Percentiles rank a stretch among this genome's conserved stretches.
These are phyloP conservation scores for Aquatica leii DNA, from an alignment of 2,888 invertebrate species.

Conservation along the genomic window DNA sequence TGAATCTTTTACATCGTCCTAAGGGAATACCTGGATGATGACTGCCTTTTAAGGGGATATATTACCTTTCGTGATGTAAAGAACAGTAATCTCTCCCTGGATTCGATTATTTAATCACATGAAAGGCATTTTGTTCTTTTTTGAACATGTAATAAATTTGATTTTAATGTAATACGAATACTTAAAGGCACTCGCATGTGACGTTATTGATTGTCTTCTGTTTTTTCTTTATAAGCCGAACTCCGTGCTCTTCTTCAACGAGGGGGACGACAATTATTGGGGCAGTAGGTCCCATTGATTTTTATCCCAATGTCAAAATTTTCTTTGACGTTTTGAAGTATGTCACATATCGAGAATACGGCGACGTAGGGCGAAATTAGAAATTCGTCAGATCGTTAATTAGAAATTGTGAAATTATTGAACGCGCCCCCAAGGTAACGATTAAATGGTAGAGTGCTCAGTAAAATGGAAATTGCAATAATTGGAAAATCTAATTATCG, in stretches of 20 bases:
- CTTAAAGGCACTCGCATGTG: conserved; percentile 28
- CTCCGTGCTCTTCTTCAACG: background rate
- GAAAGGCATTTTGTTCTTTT: conserved; percentile 35
- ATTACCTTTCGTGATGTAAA: conserved; percentile 47
- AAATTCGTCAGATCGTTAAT: too few species aligned
- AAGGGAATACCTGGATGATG: conserved; percentile 56
- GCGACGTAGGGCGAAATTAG: too few species aligned
- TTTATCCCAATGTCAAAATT: conserved; percentile 18
- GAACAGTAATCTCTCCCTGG: conserved; percentile 31
- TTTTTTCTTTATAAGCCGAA: background rate
- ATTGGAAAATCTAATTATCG: conserved; percentile 40
- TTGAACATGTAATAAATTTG: conserved; percentile 37
- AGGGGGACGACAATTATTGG: conserved; percentile 28
- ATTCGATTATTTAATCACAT: conserved; percentile 38
- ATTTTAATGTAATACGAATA: conserved; percentile 34
- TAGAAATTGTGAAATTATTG: conserved; percentile 46
- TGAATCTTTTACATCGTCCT: conserved; percentile 58
- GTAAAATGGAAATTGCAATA: conserved; percentile 59
- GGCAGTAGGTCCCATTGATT: conserved; percentile 37
- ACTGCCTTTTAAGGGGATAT: conserved; percentile 48
- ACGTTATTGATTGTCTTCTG: conserved; percentile 31
- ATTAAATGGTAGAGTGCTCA: conserved; percentile 58
- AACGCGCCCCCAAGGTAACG: conserved; percentile 52
- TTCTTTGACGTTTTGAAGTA: too few species aligned
- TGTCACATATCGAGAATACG: too few species aligned